These are phyloP conservation scores for Steromphala cineraria DNA, from an alignment of 2,888 invertebrate species.

Conservation along the genomic window DNA sequence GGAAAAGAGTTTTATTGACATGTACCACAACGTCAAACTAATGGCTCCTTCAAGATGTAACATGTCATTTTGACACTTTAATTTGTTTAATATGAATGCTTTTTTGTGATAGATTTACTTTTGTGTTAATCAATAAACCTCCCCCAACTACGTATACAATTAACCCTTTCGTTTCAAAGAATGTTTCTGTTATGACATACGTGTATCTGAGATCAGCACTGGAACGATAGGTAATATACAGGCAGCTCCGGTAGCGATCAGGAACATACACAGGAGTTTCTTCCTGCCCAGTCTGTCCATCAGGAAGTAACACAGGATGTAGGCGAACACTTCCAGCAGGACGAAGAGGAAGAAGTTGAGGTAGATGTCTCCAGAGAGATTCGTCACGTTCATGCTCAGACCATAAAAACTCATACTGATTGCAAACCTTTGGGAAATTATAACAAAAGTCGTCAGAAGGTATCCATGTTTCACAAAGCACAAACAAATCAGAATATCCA, in stretches of 20 bases:
- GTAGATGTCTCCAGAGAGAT: slow-evolving; percentile 83
- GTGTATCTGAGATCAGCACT: slow-evolving; percentile 27
- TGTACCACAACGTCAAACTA: too few species aligned
- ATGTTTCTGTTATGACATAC: background rate
- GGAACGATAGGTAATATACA: slow-evolving; percentile 46
- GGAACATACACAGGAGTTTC: slow-evolving; percentile 81
- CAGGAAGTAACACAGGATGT: slow-evolving; percentile 78
- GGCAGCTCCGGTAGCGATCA: slow-evolving; percentile 44
- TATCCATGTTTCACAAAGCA: too few species aligned
- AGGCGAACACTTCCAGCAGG: slow-evolving; percentile 86
- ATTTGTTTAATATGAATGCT: too few species aligned
- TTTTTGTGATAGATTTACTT: too few species aligned
- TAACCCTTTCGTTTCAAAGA: too few species aligned
- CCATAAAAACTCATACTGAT: slow-evolving; percentile 88
- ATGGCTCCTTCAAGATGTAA: too few species aligned
- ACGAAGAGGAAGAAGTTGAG: slow-evolving; percentile 86
- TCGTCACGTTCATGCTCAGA: slow-evolving; percentile 85
- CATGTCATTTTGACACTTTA: too few species aligned
- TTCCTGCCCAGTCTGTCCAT: slow-evolving; percentile 85
- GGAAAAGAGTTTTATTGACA: too few species aligned
- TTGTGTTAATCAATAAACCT: too few species aligned
- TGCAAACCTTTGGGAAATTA: slow-evolving; percentile 80
- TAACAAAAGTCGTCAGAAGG: too few species aligned
- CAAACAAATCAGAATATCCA: too few species aligned
- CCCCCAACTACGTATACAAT: too few species aligned